Conservation (phyloP, 2,113 vertebrate species). For the Grallaria varia region DNA sequence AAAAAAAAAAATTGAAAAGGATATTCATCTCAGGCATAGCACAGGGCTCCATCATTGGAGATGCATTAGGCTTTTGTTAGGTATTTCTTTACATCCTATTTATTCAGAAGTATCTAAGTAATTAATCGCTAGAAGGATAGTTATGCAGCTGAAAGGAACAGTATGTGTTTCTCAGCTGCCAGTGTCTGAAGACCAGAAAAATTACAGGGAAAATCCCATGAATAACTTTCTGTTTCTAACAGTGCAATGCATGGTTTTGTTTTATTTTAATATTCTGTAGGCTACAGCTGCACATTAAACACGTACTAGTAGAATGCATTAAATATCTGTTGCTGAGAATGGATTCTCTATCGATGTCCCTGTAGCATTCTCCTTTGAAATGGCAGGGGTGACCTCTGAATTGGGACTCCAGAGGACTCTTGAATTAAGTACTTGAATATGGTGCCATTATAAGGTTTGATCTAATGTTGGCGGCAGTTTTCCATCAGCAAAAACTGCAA, state of each 20-base stretch:
- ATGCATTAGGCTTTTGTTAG: slow-evolving; percentile 44
- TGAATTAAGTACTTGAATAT: slow-evolving; percentile 36
- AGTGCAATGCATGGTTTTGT: neutral
- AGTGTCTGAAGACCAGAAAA: slow-evolving; percentile 16
- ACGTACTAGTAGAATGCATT: neutral
- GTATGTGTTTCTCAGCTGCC: neutral
- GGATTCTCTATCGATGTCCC: neutral
- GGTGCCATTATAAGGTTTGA: slow-evolving; percentile 10
- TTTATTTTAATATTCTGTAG: slow-evolving; percentile 41
- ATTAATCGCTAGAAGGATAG: neutral
- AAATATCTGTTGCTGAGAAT: slow-evolving; percentile 23
- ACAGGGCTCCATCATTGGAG: neutral
- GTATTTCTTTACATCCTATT: slow-evolving; percentile 15
- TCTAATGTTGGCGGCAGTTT: neutral
- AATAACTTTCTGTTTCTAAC: slow-evolving; percentile 27
- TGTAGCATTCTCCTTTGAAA: slow-evolving; percentile 58
- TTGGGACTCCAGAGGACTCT: slow-evolving; percentile 42
- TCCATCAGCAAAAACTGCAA: neutral
- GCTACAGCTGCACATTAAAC: neutral
- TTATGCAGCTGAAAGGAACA: neutral
- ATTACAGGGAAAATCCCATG: neutral
- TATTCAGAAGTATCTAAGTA: slow-evolving; percentile 46
- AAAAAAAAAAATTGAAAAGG: slow-evolving; percentile 66
- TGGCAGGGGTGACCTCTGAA: slow-evolving; percentile 40
- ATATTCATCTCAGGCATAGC: slow-evolving; percentile 43